phyloP scores from a whole-genome alignment of 2,888 invertebrate species.

The Volucella zonaria region DNA sequence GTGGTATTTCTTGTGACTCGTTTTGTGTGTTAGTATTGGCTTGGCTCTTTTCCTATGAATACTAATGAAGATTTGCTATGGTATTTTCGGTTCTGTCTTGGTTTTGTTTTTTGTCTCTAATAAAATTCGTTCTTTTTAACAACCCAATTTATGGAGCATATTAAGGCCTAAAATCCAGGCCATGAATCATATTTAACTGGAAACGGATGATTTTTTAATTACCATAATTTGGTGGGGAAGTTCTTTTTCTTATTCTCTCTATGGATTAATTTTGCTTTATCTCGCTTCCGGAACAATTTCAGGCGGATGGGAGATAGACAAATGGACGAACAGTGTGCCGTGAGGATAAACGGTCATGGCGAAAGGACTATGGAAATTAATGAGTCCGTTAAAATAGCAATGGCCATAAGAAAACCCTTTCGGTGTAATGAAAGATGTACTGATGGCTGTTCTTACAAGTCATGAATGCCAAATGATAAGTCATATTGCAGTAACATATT shows the following conservation, averaged over 20 bases:
- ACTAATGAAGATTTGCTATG: slow-evolving; percentile 27
- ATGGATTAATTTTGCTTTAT: slow-evolving; percentile 57
- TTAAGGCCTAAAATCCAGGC: slow-evolving; percentile 22
- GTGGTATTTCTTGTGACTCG: slow-evolving; percentile 7
- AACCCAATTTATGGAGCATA: slow-evolving; percentile 36
- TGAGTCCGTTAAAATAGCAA: slow-evolving; percentile 1
- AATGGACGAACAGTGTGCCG: slow-evolving; percentile 22
- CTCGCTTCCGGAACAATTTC: slow-evolving; percentile 20
- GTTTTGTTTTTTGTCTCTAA: background rate
- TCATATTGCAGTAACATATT: too few relatives aligned
- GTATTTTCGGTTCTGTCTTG: background rate
- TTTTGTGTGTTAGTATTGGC: slow-evolving; percentile 6
- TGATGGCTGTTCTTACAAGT: too few relatives aligned
- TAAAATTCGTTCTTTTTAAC: background rate
- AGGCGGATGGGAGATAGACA: slow-evolving; percentile 43
- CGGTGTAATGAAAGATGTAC: background rate
- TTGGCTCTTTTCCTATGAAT: slow-evolving; percentile 22
- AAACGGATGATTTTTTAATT: slow-evolving; percentile 54
- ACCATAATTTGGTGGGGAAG: slow-evolving; percentile 42
- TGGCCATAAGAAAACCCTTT: background rate
- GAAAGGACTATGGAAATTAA: background rate
- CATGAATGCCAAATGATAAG: too few relatives aligned
- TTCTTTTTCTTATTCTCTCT: slow-evolving; percentile 24
- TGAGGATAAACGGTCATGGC: background rate
- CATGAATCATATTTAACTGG: slow-evolving; percentile 50